Conservation (phyloP, 2,888 invertebrate genomes). For the Augochlorella aurata region DNA sequence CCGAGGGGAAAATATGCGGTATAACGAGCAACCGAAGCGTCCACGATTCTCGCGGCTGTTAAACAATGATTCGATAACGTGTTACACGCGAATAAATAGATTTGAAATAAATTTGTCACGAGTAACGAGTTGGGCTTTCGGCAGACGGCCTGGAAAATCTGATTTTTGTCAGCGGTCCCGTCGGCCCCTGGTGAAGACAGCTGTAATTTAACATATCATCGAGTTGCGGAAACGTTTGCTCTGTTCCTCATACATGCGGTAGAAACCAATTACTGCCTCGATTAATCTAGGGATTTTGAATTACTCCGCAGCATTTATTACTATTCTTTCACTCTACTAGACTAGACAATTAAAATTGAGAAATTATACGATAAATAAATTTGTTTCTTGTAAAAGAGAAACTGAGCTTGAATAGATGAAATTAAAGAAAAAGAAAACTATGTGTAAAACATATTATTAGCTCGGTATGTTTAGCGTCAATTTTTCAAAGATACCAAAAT, state of each 20-base stretch:
- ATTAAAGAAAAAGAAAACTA: too few relatives aligned
- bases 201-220: neutral
- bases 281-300: neutral
- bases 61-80: conserved; percentile 16
- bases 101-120: conserved; percentile 13
- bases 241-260: neutral
- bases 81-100: conserved; percentile 18
- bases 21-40: conserved; percentile 17
- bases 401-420: neutral
- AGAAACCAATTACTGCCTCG: neutral
- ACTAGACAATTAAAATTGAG: too few relatives aligned
- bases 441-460: neutral
- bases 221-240: neutral
- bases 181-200: neutral
- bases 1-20: conserved; percentile 11
- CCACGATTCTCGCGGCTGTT: conserved; percentile 17
- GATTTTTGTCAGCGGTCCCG: neutral
- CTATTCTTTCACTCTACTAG: neutral
- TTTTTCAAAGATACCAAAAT: too few relatives aligned
- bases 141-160: conserved; percentile 15
- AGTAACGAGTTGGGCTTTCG: conserved; percentile 9
- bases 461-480: too few relatives aligned
- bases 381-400: neutral
- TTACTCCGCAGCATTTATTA: neutral
- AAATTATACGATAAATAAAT: too few relatives aligned